These are phyloP conservation scores for Lithophane ornitopus DNA, from an alignment of 2,888 invertebrate genomes.

Conservation along the genomic window DNA sequence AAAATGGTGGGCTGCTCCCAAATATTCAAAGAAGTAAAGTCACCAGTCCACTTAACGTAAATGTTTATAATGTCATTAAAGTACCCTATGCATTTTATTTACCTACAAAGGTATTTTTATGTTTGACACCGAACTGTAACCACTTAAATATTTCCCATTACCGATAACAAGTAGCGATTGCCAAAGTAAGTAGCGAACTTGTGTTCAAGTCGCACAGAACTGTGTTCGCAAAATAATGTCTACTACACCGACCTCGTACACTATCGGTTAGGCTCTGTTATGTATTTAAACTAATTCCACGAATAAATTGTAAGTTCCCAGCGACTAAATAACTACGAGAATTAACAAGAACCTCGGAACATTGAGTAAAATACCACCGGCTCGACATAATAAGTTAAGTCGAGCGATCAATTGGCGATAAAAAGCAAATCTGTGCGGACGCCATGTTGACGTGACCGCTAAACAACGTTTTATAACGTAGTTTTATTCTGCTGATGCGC, in stretches of 20 bases:
- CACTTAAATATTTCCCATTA: conserved; percentile 21
- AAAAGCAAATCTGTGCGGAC: conserved; percentile 47
- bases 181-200: background rate
- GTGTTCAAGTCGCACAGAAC: conserved; percentile 9
- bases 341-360: conserved; percentile 37
- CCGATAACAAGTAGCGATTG: conserved; percentile 7
- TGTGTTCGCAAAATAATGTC: conserved; percentile 7
- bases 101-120: background rate
- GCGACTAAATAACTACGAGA: conserved; percentile 7
- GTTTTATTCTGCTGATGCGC: background rate
- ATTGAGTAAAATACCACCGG: conserved; percentile 17
- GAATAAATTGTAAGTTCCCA: conserved; percentile 23
- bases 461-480: background rate
- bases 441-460: conserved; percentile 37
- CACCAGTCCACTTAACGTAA: background rate
- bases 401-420: conserved; percentile 21
- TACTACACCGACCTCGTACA: background rate
- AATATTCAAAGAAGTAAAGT: background rate
- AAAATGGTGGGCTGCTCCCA: background rate
- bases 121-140: conserved; percentile 4
- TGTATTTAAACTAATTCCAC: conserved; percentile 43
- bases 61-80: background rate
- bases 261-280: conserved; percentile 11
- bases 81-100: background rate
- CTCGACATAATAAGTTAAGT: conserved; percentile 8